These are phyloP conservation scores for Bos taurus DNA, from an alignment of 2,113 vertebrate species.

Conservation along the genomic window ARS-UCD2.0 NC_037352.1:29453501-29454000, in stretches of 20 bases:
- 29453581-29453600: background rate
- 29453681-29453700: background rate
- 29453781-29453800: background rate
- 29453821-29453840: background rate
- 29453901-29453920: background rate
- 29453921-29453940: background rate
- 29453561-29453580: background rate
- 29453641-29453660: background rate
- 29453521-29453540: accelerated
- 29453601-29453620: background rate
- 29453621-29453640: background rate
- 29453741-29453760: too few species aligned
- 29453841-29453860: background rate
- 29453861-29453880: background rate
- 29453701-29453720: background rate
- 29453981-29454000: accelerated
- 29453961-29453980: accelerated
- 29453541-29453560: accelerated
- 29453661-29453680: background rate
- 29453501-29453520: background rate
- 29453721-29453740: background rate
- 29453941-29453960: too few species aligned
- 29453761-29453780: too few species aligned
- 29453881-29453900: background rate
- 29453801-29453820: background rate